Evolutionary conservation across 2,888 invertebrate species (phyloP).

Genomic region (Apamea crenata): DNA sequence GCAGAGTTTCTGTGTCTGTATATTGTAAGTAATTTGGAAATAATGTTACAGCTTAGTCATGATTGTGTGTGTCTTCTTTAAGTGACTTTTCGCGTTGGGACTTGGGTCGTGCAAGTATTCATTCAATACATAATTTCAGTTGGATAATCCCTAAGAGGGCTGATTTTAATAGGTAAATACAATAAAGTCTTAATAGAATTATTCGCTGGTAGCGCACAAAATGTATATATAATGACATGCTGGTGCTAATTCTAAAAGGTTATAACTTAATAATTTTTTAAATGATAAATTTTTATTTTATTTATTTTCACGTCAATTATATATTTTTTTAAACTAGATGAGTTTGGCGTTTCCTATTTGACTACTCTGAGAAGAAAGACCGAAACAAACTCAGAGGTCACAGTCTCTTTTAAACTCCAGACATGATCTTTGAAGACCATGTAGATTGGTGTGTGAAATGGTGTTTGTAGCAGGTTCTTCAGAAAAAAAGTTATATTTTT

Average conservation of each 20-base stretch:
- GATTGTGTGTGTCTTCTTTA: conserved; percentile 25
- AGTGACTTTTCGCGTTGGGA: conserved; percentile 52
- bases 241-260: neutral
- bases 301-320: too few species aligned
- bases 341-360: too few species aligned
- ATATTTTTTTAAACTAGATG: too few species aligned
- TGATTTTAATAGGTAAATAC: neutral
- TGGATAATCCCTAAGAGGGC: neutral
- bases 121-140: neutral
- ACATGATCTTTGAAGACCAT: too few species aligned
- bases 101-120: neutral
- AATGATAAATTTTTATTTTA: too few species aligned
- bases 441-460: too few species aligned
- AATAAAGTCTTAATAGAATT: neutral
- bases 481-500: neutral
- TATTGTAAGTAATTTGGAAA: conserved; percentile 12
- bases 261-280: too few species aligned
- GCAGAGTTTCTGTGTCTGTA: conserved; percentile 4
- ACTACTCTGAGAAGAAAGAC: too few species aligned
- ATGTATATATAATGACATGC: neutral
- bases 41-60: conserved; percentile 41
- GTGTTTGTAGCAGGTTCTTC: too few species aligned
- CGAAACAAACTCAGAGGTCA: too few species aligned
- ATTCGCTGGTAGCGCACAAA: neutral
- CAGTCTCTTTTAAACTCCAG: too few species aligned